Conservation (phyloP, 1,140 invertebrate genomes). For the Zaprionus africanus region DNA sequence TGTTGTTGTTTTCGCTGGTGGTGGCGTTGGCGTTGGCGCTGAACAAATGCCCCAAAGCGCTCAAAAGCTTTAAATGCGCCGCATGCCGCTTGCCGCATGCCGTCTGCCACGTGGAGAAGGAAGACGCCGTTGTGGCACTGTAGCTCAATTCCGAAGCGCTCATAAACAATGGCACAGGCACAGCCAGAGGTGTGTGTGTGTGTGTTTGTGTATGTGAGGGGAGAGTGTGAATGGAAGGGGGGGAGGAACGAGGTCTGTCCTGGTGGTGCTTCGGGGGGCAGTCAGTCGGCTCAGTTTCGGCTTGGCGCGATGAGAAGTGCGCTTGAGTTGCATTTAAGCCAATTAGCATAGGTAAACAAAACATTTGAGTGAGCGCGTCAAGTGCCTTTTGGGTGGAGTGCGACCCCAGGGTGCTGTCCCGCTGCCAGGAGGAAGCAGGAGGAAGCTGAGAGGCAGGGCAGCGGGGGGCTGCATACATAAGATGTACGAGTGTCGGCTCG, state of each 20-base stretch:
- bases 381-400: conserved; percentile 74
- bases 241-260: no score
- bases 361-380: conserved; percentile 80
- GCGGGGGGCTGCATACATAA: conserved; percentile 3
- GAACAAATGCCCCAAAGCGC: conserved; percentile 80
- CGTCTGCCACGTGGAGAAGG: background rate
- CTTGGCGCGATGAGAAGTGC: conserved; percentile 72
- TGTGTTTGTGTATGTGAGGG: background rate
- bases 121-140: background rate
- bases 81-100: conserved; percentile 48
- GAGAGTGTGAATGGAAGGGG: background rate
- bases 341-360: conserved; percentile 83
- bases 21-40: conserved; percentile 58
- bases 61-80: conserved; percentile 74
- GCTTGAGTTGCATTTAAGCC: conserved; percentile 82
- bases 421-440: background rate
- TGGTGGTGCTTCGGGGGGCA: background rate
- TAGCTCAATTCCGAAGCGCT: conserved; percentile 71
- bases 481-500: conserved; percentile 52
- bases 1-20: conserved; percentile 28
- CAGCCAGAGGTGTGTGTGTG: background rate
- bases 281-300: conserved; percentile 56
- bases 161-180: conserved; percentile 64
- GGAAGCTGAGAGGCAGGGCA: conserved; percentile 3
- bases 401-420: conserved; percentile 38